These are phyloP conservation scores for Drosophila birchii DNA, from an alignment of 2,888 invertebrate genomes.

Conservation along the genomic window DNA sequence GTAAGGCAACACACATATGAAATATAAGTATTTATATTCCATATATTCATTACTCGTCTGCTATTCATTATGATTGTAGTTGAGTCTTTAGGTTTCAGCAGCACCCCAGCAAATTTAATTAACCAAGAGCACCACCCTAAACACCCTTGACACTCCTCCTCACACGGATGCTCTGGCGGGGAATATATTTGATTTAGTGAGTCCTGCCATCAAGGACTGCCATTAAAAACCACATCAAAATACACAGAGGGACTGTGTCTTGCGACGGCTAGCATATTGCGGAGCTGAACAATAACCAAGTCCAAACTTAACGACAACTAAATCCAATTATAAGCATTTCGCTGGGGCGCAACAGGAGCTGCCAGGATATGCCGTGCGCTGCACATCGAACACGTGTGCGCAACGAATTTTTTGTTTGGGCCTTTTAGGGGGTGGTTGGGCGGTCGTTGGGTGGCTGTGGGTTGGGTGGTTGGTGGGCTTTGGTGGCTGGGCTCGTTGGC, in stretches of 20 bases:
- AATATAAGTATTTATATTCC: no score
- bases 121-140: constrained; percentile 42
- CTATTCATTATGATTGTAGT: constrained; percentile 51
- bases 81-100: constrained; percentile 45
- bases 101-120: constrained; percentile 61
- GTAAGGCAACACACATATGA: constrained; percentile 1
- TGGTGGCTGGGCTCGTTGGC: constrained; percentile 30
- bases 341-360: constrained; percentile 62
- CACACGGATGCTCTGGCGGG: constrained; percentile 1
- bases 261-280: constrained; percentile 66
- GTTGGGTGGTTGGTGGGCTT: constrained; percentile 22
- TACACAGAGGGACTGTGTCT: constrained; percentile 24
- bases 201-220: constrained; percentile 25
- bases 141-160: constrained; percentile 18
- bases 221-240: constrained; percentile 52
- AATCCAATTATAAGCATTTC: constrained; percentile 71
- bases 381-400: constrained; percentile 67
- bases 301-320: constrained; percentile 74
- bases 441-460: constrained; percentile 4
- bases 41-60: not conserved
- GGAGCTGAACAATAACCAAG: constrained; percentile 67
- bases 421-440: not conserved
- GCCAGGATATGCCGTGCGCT: constrained; percentile 29
- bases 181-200: constrained; percentile 20
- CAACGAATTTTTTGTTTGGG: constrained; percentile 58